These are phyloP conservation scores for Rhinatrema bivittatum DNA, from an alignment of 2,797 vertebrate genomes.

Conservation along the genomic window DNA sequence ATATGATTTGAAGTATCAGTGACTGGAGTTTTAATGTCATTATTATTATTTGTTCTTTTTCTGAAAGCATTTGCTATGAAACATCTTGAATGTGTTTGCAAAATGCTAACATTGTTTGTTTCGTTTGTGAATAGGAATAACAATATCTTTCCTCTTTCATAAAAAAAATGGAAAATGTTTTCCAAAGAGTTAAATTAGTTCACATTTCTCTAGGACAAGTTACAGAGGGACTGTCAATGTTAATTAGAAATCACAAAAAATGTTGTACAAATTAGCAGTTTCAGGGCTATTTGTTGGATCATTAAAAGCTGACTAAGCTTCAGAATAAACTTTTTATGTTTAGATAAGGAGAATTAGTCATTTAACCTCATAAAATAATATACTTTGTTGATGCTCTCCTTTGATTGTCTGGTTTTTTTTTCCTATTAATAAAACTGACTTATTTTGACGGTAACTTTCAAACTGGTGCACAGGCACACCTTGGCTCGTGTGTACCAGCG, in stretches of 20 bases:
- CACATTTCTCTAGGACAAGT: slow-evolving; percentile 20
- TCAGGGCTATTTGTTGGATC: slow-evolving; percentile 36
- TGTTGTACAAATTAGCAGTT: slow-evolving; percentile 29
- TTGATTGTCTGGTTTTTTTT: slow-evolving; percentile 7
- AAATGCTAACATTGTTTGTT: too few relatives aligned
- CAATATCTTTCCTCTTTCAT: not conserved
- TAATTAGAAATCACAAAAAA: slow-evolving; percentile 39
- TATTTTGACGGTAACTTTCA: slow-evolving; percentile 1
- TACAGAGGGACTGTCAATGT: slow-evolving; percentile 35
- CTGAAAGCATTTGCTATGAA: too few relatives aligned
- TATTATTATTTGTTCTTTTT: too few relatives aligned
- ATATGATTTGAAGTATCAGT: too few relatives aligned
- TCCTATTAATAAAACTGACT: slow-evolving; percentile 1
- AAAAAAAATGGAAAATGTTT: not conserved
- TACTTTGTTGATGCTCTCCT: slow-evolving; percentile 13
- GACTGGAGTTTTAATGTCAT: too few relatives aligned
- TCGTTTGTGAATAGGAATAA: too few relatives aligned
- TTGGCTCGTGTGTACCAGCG: too few relatives aligned
- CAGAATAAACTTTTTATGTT: slow-evolving; percentile 22
- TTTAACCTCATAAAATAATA: slow-evolving; percentile 28
- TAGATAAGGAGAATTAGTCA: slow-evolving; percentile 33
- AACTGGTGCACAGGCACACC: too few relatives aligned
- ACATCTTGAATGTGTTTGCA: too few relatives aligned
- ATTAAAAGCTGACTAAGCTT: slow-evolving; percentile 34
- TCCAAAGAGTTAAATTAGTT: slow-evolving; percentile 23